Percentiles rank a stretch among this genome's conserved stretches.
These are phyloP conservation scores for Heteronetta atricapilla DNA, from an alignment of 2,113 vertebrate species.

Conservation along the genomic window DNA sequence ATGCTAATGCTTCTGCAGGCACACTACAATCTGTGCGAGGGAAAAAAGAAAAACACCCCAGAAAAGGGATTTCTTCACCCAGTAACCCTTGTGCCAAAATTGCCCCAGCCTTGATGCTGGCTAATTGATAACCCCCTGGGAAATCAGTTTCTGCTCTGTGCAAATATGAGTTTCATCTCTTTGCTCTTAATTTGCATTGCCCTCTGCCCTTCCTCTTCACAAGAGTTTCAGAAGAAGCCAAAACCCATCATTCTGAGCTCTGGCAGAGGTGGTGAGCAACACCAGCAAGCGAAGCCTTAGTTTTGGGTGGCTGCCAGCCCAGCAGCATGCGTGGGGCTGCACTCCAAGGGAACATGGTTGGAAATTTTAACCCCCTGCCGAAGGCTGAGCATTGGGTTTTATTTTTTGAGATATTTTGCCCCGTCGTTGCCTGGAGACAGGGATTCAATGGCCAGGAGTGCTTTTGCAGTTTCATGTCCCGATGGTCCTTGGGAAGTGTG, in stretches of 20 bases:
- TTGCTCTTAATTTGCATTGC: background rate
- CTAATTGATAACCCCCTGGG: background rate
- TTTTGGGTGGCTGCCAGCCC: background rate
- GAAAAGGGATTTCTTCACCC: background rate
- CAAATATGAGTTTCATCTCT: background rate
- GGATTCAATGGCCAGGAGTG: background rate
- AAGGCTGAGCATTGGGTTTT: rapidly evolving
- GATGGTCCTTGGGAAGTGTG: background rate
- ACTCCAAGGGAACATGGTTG: rapidly evolving
- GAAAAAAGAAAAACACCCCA: background rate
- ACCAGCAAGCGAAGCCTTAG: background rate
- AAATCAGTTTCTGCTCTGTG: background rate
- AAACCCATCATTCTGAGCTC: background rate
- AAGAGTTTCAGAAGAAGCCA: background rate
- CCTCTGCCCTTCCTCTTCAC: background rate
- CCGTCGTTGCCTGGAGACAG: rapidly evolving
- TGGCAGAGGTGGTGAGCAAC: background rate
- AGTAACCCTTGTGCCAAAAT: rapidly evolving
- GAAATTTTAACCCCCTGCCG: background rate
- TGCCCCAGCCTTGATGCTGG: background rate
- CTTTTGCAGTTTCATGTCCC: background rate
- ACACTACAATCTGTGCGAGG: background rate
- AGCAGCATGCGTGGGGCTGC: rapidly evolving
- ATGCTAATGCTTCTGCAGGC: background rate
- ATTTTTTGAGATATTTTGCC: background rate